These are phyloP conservation scores for Lepus americanus DNA, from an alignment of 2,113 vertebrate species.

Conservation along the genomic window DNA sequence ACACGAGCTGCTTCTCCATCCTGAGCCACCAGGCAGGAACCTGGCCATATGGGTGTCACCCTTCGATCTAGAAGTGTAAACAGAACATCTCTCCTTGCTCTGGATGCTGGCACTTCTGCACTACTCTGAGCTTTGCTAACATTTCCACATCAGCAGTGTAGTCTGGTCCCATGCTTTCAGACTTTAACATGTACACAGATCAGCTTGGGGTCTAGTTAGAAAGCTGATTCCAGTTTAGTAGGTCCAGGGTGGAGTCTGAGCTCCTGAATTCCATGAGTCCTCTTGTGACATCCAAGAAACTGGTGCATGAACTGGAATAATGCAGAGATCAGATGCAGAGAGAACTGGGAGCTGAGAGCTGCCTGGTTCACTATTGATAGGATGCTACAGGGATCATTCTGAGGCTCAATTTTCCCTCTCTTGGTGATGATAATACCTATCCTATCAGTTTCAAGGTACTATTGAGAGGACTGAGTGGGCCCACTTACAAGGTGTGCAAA, in stretches of 20 bases:
- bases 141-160: not conserved
- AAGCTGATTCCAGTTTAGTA: not conserved
- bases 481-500: not conserved
- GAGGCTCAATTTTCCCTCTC: not conserved
- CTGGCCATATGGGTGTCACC: rapidly evolving
- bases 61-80: not conserved
- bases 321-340: not conserved
- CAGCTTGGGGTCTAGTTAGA: not conserved
- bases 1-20: not conserved
- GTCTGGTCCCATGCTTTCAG: not conserved
- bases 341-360: not conserved
- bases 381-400: not conserved
- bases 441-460: not conserved
- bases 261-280: not conserved
- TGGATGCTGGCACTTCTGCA: not conserved
- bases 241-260: not conserved
- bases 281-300: not conserved
- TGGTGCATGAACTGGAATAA: not conserved
- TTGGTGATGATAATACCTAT: not conserved
- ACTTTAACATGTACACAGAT: not conserved
- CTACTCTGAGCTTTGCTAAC: not conserved
- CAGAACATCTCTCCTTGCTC: not conserved
- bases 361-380: not conserved
- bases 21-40: not conserved
- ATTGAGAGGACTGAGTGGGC: not conserved